These are phyloP conservation scores for Tromatobia lineatoria DNA, from an alignment of 2,888 invertebrate genomes.

Conservation along the genomic window DNA sequence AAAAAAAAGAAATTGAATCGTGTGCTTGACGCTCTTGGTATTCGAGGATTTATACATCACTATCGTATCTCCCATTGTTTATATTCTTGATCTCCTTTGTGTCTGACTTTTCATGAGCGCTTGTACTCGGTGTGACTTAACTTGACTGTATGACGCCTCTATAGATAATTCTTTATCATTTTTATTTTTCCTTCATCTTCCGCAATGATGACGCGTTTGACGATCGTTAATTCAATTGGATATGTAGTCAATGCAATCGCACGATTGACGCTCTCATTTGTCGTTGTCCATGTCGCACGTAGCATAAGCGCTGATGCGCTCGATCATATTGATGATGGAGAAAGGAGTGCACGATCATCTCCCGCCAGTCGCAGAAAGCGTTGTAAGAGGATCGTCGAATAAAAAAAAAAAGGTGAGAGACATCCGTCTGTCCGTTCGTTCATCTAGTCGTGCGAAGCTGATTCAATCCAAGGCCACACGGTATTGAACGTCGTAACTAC, in stretches of 20 bases:
- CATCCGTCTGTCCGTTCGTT: slow-evolving; percentile 14
- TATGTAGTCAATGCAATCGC: slow-evolving; percentile 28
- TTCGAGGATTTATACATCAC: slow-evolving; percentile 34
- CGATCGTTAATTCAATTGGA: slow-evolving; percentile 44
- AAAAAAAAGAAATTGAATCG: slow-evolving; percentile 21
- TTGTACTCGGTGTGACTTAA: slow-evolving; percentile 5
- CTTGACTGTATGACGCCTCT: slow-evolving; percentile 9
- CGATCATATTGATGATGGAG: slow-evolving; percentile 16
- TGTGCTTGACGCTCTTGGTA: slow-evolving; percentile 18
- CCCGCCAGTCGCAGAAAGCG: slow-evolving; percentile 33
- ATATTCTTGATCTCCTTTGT: slow-evolving; percentile 38
- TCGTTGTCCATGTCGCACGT: slow-evolving; percentile 28
- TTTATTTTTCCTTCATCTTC: slow-evolving; percentile 15
- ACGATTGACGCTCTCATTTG: slow-evolving; percentile 51
- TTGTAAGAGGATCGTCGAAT: slow-evolving; percentile 26
- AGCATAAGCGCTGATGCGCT: not conserved
- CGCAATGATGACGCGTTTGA: slow-evolving; percentile 16
- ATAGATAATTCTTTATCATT: slow-evolving; percentile 32
- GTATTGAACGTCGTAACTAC: not conserved
- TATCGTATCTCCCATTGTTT: slow-evolving; percentile 35
- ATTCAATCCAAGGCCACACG: slow-evolving; percentile 32
- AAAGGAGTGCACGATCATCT: slow-evolving; percentile 38
- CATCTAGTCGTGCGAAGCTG: slow-evolving; percentile 11
- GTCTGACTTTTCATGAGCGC: not conserved
- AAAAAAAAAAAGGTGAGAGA: slow-evolving; percentile 26